Conservation (phyloP, 1,140 invertebrate species). For the Tetranychus cinnabarinus region DNA sequence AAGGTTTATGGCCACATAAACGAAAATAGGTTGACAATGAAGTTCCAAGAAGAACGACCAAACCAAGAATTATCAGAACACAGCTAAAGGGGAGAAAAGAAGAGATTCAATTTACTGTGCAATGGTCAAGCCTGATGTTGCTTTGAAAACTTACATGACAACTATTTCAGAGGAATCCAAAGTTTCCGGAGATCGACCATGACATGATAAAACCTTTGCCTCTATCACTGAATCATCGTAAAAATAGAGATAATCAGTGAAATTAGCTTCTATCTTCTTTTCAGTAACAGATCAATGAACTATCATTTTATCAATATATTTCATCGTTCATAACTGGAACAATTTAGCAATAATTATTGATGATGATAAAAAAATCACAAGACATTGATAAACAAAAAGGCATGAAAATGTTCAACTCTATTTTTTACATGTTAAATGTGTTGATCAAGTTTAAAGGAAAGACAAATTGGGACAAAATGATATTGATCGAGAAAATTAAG, state of each 20-base stretch:
- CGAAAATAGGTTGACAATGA: neutral
- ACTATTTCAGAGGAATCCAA: neutral
- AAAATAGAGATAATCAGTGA: neutral
- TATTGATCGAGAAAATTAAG: too few species aligned
- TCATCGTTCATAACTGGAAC: neutral
- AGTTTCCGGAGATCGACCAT: neutral
- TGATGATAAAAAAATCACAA: neutral
- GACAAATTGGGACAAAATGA: too few species aligned
- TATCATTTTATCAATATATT: neutral
- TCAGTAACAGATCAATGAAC: neutral
- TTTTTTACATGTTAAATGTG: neutral
- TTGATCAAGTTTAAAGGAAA: too few species aligned
- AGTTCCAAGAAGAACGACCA: neutral
- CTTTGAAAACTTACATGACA: neutral
- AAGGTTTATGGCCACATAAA: neutral
- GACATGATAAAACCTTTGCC: neutral
- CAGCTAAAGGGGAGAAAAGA: neutral
- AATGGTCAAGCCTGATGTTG: neutral
- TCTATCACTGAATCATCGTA: neutral
- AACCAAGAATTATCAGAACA: neutral
- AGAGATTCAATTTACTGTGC: neutral
- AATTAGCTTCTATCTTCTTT: neutral
- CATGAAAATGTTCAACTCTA: neutral
- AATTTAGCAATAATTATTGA: neutral
- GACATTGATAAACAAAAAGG: neutral